These are phyloP conservation scores for Dynastes grantii DNA, from an alignment of 2,888 invertebrate genomes.

Conservation along the genomic window DNA sequence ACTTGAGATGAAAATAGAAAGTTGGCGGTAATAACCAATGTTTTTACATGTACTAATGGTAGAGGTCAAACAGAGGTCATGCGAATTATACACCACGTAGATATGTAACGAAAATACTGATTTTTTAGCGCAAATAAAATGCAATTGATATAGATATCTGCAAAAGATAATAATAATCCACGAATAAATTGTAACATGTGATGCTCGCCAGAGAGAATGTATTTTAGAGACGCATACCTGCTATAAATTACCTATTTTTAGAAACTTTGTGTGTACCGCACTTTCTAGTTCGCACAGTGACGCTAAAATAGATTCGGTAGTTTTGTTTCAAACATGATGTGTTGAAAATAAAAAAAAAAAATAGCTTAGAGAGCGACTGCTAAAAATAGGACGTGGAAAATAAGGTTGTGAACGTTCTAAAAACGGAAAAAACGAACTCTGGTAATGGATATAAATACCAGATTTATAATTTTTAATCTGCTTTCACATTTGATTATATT, in stretches of 20 bases:
- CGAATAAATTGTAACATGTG: conserved; percentile 7
- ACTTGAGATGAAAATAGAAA: background rate
- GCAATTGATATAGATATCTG: too few relatives aligned
- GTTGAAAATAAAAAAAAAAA: conserved; percentile 14
- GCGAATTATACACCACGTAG: background rate
- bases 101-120: background rate
- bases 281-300: conserved; percentile 16
- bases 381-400: conserved; percentile 1
- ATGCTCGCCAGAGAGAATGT: background rate
- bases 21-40: background rate
- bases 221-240: conserved; percentile 3
- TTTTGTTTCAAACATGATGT: conserved; percentile 11
- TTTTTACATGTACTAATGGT: background rate
- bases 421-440: background rate
- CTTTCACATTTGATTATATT: too few relatives aligned
- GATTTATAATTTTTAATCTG: too few relatives aligned
- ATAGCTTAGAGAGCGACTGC: background rate
- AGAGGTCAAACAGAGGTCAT: conserved; percentile 42
- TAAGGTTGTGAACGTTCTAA: conserved; percentile 6
- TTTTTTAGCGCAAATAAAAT: too few relatives aligned
- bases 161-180: too few relatives aligned
- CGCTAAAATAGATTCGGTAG: conserved; percentile 12
- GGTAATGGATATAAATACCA: too few relatives aligned
- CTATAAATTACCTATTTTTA: conserved; percentile 25
- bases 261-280: conserved; percentile 4